phyloP scores from a whole-genome alignment of 2,113 vertebrate genomes.

The Ceyx melanurus region DNA sequence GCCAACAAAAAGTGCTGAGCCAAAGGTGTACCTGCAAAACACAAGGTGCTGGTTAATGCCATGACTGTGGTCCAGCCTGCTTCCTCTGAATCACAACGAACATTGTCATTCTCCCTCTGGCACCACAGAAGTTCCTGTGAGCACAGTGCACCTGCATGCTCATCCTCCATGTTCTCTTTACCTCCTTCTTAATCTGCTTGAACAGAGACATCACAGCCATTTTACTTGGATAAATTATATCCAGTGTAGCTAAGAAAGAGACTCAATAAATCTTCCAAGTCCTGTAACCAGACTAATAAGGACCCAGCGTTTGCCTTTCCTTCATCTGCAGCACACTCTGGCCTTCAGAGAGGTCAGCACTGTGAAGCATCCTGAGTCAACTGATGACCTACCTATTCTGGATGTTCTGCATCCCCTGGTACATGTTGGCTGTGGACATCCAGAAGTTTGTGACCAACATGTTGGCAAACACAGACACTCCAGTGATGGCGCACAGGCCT shows the following conservation, averaged over 20 bases:
- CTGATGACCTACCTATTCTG: conserved; percentile 75
- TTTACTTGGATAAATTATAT: not conserved
- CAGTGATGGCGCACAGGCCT: conserved; percentile 88
- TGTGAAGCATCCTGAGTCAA: fast-evolving
- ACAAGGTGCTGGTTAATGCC: not conserved
- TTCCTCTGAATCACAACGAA: not conserved
- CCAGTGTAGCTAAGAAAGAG: not conserved
- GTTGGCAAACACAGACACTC: conserved; percentile 91
- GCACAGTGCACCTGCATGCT: too few species aligned
- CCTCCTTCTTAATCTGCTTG: not conserved
- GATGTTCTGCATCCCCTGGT: conserved; percentile 70
- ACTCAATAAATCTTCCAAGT: not conserved
- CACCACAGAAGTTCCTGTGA: not conserved
- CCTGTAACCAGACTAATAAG: not conserved
- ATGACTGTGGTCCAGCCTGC: not conserved
- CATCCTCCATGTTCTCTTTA: not conserved
- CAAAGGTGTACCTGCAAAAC: conserved; percentile 87
- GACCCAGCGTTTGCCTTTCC: not conserved
- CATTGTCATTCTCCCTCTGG: not conserved
- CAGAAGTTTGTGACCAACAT: conserved; percentile 91
- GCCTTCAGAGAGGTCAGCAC: not conserved
- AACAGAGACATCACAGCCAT: not conserved
- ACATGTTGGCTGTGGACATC: conserved; percentile 80
- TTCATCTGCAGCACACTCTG: not conserved
- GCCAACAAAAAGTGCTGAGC: conserved; percentile 88